Evolutionary conservation across 2,113 vertebrate species (phyloP), one percentile per base, ranked within the genome.

Genomic region (Ginglymostoma cirratum): DNA sequence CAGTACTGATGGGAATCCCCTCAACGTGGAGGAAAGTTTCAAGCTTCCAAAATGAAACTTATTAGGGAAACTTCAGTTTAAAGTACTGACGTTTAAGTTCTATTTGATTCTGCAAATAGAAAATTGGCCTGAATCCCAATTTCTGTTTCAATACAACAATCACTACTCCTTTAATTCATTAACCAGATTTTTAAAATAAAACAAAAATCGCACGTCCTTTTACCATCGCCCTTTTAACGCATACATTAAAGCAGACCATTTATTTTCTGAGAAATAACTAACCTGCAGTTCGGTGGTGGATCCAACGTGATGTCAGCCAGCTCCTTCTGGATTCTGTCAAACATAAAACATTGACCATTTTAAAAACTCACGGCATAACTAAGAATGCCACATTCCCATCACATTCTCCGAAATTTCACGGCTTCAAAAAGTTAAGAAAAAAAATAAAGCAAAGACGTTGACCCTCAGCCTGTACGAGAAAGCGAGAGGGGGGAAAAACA

Each of bases 281-380:
- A 99, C 99, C 99, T 99, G 98, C 99, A 99, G 98, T 99, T 99
- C 52, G 99, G 99, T 65, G 99, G 99, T 96, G 99, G 99, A 97
- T 99, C 99, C 98, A 99, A 97, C 90, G 99, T 99, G 97, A 99
- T 99, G 96, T 99, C 99, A 38, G 99, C 99, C 98, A 99, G 97
- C 96, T 99, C 99, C 97, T 99, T 99, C 97, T 99, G 99, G 98
- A 99, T 99, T 98, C 99, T 99, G 97, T 83, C 96, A 96, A 42
- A 96, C 96, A 86, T 96, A 96, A 96, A 96, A 96, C 61, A 66
- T 66, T 66, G 34, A 93, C 23, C 1, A 38, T 38, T 65, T 93
- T 42, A 23, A 67, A 93, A 90, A 61, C 52, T 27, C 87, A 34
- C 10, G 34, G 52, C 52, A 61, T 19, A n/a, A 38, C 17, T 10